Percentiles rank a stretch among this genome's conserved stretches.
Evolutionary conservation across 1,140 invertebrate species (phyloP).

Genomic region (Antheraea mylitta): DNA sequence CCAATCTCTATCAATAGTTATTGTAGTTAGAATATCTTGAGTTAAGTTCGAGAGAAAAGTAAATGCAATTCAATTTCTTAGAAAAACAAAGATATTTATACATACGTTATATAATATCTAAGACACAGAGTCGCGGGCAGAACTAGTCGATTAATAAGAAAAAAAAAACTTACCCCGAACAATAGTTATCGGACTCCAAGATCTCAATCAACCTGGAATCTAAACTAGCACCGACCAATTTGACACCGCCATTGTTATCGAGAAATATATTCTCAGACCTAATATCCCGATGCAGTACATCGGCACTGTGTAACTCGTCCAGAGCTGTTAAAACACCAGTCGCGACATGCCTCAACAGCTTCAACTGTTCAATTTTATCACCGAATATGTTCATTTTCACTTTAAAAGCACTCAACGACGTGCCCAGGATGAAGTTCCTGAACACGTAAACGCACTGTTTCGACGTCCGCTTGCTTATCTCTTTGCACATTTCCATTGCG

Average conservation of each 20-base stretch:
- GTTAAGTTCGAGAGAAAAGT: too few relatives aligned
- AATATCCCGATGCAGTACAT: constrained; percentile 57
- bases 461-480: constrained; percentile 76
- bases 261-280: constrained; percentile 60
- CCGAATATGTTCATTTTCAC: constrained; percentile 38
- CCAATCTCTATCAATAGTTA: too few relatives aligned
- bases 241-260: constrained; percentile 51
- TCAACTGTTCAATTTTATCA: constrained; percentile 79
- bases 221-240: constrained; percentile 52
- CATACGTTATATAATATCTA: too few relatives aligned
- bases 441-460: constrained; percentile 78
- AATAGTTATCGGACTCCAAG: constrained; percentile 46
- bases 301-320: constrained; percentile 60
- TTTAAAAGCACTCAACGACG: constrained; percentile 47
- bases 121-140: too few relatives aligned
- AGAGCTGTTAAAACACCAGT: constrained; percentile 83
- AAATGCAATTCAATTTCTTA: too few relatives aligned
- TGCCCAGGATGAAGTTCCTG: constrained; percentile 81
- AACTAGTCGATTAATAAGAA: neutral
- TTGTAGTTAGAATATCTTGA: too few relatives aligned
- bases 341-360: constrained; percentile 82
- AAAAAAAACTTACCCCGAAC: constrained; percentile 51
- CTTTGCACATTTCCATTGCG: constrained; percentile 81
- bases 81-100: too few relatives aligned
- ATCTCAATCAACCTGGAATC: constrained; percentile 55